Base-by-base conservation (phyloP, 2,888 invertebrate genomes). In the Penaeus monodon region DNA sequence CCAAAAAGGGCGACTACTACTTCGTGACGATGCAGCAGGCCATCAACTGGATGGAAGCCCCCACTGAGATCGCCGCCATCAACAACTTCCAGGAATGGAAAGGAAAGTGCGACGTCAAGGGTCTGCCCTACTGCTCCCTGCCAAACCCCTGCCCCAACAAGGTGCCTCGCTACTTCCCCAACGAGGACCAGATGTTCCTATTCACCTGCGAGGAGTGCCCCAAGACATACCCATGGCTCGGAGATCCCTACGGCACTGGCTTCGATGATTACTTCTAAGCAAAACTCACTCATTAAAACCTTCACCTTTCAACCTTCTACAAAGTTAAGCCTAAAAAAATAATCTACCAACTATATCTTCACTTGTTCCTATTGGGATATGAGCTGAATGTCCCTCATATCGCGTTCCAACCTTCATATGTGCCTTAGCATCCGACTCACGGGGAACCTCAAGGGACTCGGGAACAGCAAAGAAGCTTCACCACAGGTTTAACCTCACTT, bases 21-120 rank as follows among this genome's bases (percentile, higher is more conserved):
- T 98, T 98, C 93, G 97, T 97, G 90, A 87, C 89, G 44, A 89
- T 83, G 90, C 90, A 89, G n/a, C 94, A 96, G 94, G 97, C 97
- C 63, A 97, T 98, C 92, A 97, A 97, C 93, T 98, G 97, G 97
- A 98, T 98, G 97, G 97, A 97, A 93, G 97, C 96, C 91, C 98
- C 98, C 85, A 97, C 97, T 65, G 97, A 97, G 93, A 92, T 97
- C 90, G 95, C 96, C 76, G 95, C 95, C 65, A 94, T 98, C 81
- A 94, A 97, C 91, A 97, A 97, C 92, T 98, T 98, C 95, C 96
- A 96, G 91, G 97, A 97, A 93, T 98, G 97, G 98, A 98, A 98
- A 93, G 97, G 97, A 91, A 97, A 97, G 92, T 98, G 98, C 93
- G 97, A 97, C 92, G 96, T 97, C 90, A 97, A 97, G 93, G 97